Evolutionary conservation across 1,140 invertebrate genomes (phyloP).

Genomic region (Drosophila tani): DNA sequence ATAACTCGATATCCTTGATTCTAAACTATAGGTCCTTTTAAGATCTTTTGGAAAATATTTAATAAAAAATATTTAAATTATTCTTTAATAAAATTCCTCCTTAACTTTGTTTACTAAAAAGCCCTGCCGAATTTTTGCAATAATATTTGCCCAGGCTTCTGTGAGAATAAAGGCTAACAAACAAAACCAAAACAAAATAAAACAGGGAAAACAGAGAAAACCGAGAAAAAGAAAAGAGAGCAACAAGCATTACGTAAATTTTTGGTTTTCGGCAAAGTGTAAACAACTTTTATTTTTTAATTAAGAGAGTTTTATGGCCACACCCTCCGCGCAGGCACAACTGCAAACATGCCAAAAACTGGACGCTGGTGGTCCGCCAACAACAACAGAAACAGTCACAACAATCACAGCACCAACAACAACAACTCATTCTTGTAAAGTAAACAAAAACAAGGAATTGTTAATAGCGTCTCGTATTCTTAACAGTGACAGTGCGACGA

Average conservation of each 20-base stretch:
- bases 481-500: conserved; percentile 28
- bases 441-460: conserved; percentile 64
- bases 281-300: conserved; percentile 71
- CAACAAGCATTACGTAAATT: conserved; percentile 24
- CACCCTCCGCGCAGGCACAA: conserved; percentile 9
- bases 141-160: conserved; percentile 76
- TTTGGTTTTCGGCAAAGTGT: conserved; percentile 28
- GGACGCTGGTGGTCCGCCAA: conserved; percentile 63
- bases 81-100: neutral
- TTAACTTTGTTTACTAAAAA: conserved; percentile 48
- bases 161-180: conserved; percentile 30
- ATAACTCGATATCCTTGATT: conserved; percentile 12
- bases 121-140: conserved; percentile 3
- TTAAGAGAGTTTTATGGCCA: conserved; percentile 63
- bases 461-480: conserved; percentile 59
- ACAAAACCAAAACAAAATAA: conserved; percentile 8
- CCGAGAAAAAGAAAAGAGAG: neutral
- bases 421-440: conserved; percentile 43
- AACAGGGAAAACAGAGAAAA: neutral
- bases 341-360: conserved; percentile 47
- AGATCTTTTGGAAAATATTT: neutral
- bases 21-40: neutral
- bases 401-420: conserved; percentile 14
- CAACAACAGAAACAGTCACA: conserved; percentile 23
- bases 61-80: conserved; percentile 13